phyloP scores from a whole-genome alignment of 2,888 invertebrate genomes.

The Acleris holmiana region DNA sequence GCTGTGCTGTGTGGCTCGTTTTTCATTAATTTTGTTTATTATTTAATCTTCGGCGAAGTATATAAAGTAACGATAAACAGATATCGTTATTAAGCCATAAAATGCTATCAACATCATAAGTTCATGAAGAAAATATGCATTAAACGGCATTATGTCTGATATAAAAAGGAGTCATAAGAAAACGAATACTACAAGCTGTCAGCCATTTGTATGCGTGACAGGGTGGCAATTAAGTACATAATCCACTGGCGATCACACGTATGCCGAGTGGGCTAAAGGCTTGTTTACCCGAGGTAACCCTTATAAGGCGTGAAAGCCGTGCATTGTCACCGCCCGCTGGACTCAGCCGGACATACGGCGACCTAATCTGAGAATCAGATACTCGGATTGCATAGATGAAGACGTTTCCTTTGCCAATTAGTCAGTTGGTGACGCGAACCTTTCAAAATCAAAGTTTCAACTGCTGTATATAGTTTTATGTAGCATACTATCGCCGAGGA shows the following conservation, averaged over 20 bases:
- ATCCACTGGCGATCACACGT: constrained; percentile 70
- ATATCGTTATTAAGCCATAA: constrained; percentile 9
- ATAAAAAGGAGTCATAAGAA: constrained; percentile 38
- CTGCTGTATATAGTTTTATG: no score
- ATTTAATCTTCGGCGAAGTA: no score
- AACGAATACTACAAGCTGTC: constrained; percentile 48
- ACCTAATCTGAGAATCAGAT: constrained; percentile 54
- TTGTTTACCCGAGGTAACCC: constrained; percentile 71
- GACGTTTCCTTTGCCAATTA: background rate
- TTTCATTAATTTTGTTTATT: background rate
- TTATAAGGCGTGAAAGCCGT: constrained; percentile 82
- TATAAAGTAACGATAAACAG: background rate
- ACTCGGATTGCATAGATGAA: constrained; percentile 24
- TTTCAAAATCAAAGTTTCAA: no score
- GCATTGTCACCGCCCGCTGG: constrained; percentile 73
- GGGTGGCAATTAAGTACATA: constrained; percentile 76
- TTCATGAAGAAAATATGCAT: constrained; percentile 4
- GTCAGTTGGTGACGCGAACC: background rate
- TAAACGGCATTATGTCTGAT: constrained; percentile 1
- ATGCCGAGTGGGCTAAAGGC: constrained; percentile 69
- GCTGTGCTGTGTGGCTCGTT: background rate
- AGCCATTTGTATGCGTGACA: constrained; percentile 61
- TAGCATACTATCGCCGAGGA: no score
- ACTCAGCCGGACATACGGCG: constrained; percentile 65
- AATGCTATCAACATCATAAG: background rate